A percentile compares a stretch with the other conserved stretches of the same genome.
Conservation (phyloP, 2,888 invertebrate genomes). For the Protula sp. region DNA sequence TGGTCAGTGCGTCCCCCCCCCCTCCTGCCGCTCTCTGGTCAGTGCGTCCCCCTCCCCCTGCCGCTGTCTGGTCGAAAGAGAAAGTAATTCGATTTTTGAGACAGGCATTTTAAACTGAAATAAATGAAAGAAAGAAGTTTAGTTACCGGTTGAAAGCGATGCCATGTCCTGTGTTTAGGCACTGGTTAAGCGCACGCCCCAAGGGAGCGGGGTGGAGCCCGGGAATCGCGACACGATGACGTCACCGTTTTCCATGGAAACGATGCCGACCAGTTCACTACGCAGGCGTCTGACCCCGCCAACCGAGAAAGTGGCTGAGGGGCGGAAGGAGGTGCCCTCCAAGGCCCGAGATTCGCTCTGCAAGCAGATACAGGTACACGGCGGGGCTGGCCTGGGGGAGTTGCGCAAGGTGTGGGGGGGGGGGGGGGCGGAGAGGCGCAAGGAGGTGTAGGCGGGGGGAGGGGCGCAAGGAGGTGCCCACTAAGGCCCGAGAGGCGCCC, state of each 20-base stretch:
- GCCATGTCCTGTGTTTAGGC: no score
- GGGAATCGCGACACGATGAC: neutral
- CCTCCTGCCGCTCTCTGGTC: no score
- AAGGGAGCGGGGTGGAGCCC: slow-evolving; percentile 1
- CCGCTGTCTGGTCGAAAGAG: no score
- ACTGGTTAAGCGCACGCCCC: slow-evolving; percentile 61
- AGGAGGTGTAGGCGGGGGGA: neutral
- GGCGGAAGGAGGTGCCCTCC: slow-evolving; percentile 1
- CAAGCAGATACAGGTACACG: slow-evolving; percentile 60
- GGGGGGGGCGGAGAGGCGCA: neutral
- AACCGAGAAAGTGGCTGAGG: neutral
- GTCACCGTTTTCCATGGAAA: slow-evolving; percentile 57
- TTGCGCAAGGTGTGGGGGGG: neutral
- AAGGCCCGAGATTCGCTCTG: slow-evolving; percentile 60
- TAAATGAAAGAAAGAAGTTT: no score
- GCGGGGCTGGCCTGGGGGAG: no score
- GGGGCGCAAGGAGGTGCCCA: neutral
- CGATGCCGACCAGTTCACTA: slow-evolving; percentile 60
- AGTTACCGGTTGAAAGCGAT: no score
- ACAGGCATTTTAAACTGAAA: no score
- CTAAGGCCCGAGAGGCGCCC: slow-evolving; percentile 58
- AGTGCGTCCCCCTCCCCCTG: no score
- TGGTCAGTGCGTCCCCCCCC: no score
- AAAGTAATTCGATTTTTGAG: no score
- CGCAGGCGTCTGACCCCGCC: slow-evolving; percentile 57